A percentile compares a stretch with the other conserved stretches of the same genome.
phyloP scores from a whole-genome alignment of 2,113 vertebrate species.

The Erinaceus europaeus region DNA sequence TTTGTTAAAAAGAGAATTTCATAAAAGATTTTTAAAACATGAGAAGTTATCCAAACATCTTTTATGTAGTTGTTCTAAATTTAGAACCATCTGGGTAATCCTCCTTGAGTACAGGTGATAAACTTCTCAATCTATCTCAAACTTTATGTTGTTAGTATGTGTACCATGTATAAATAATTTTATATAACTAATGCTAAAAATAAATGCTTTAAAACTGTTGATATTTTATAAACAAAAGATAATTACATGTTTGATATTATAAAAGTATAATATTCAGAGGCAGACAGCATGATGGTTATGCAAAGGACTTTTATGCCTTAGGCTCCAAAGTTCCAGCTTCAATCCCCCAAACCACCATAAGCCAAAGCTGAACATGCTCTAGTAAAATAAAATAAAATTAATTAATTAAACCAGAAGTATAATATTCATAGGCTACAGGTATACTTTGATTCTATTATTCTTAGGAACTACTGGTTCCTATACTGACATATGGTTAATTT shows the following conservation, averaged over 20 bases:
- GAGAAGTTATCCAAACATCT: neutral
- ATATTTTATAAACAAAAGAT: constrained; percentile 35
- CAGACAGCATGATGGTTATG: no score
- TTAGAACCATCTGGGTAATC: neutral
- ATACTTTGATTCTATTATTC: neutral
- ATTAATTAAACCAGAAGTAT: no score
- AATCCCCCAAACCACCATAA: no score
- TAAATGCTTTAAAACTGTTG: constrained; percentile 13
- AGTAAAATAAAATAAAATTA: no score
- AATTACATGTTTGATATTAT: neutral
- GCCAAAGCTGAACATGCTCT: no score
- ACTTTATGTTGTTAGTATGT: neutral
- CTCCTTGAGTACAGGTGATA: neutral
- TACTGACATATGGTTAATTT: no score
- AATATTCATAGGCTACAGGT: neutral
- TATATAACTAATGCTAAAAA: constrained; percentile 25
- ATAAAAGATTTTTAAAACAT: constrained; percentile 42
- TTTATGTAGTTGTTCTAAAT: neutral
- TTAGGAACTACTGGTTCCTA: no score
- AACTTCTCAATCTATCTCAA: neutral
- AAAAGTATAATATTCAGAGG: neutral
- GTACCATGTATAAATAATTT: neutral
- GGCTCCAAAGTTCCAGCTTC: no score
- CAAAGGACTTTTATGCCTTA: no score
- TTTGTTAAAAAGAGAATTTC: neutral